Conservation (phyloP, 30 jellyfish, hydroid and myxozoan species). For the Cassiopea andromeda region DNA sequence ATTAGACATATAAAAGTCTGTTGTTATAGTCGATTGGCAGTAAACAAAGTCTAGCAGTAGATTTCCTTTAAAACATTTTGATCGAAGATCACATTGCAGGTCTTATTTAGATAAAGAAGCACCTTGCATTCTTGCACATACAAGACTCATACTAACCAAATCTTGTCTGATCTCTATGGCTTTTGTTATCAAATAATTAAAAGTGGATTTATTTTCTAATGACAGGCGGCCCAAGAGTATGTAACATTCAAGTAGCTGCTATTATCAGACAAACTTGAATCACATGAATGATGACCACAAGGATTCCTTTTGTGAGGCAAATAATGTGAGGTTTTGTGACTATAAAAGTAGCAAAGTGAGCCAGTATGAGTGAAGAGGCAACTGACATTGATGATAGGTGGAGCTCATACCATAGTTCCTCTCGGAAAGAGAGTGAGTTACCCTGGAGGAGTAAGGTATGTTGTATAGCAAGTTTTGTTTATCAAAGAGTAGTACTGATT, state of each 20-base stretch:
- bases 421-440: neutral
- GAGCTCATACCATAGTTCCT: neutral
- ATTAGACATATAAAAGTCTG: no score
- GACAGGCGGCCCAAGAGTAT: neutral
- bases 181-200: neutral
- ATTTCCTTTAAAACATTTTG: neutral
- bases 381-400: constrained; percentile 8
- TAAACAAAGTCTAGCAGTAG: no score
- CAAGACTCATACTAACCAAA: no score
- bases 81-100: neutral
- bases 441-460: constrained; percentile 44
- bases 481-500: no score
- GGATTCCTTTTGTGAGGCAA: neutral
- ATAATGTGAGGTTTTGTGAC: neutral
- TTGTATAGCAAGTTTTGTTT: neutral
- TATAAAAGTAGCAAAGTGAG: neutral
- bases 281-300: no score
- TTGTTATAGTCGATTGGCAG: no score
- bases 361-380: constrained; percentile 7
- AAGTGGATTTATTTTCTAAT: constrained; percentile 1
- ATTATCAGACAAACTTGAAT: no score
- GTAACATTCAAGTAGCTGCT: neutral
- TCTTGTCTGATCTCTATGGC: neutral
- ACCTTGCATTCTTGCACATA: neutral
- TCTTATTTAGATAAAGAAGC: neutral